These are phyloP conservation scores for Drosophila tani DNA, from an alignment of 1,140 invertebrate genomes.

Conservation along the genomic window DNA sequence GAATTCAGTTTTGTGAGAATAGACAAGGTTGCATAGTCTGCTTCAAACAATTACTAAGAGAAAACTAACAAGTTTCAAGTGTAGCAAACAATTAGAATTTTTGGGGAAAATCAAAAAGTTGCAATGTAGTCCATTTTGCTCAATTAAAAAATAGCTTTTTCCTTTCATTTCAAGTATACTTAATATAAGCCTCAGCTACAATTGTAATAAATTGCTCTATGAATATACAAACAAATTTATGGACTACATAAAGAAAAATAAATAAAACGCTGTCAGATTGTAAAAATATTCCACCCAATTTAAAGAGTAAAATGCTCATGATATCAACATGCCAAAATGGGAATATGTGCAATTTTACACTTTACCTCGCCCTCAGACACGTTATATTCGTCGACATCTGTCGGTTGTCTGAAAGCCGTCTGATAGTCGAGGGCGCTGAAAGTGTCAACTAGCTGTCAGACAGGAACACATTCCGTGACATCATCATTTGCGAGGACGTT, in stretches of 20 bases:
- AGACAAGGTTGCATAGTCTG: not conserved
- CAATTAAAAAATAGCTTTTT: not conserved
- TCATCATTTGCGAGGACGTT: conserved; percentile 15
- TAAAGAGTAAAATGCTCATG: conserved; percentile 3
- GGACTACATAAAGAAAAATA: not conserved
- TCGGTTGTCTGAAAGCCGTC: conserved; percentile 17
- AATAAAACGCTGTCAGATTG: not conserved
- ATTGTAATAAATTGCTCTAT: too few relatives aligned
- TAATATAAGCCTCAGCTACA: too few relatives aligned
- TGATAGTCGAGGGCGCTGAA: conserved; percentile 18
- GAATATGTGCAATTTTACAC: conserved; percentile 33
- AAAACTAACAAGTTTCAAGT: conserved; percentile 1
- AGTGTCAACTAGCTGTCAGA: conserved; percentile 16
- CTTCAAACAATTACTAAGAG: conserved; percentile 1
- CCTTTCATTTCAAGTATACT: not conserved
- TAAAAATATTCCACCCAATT: conserved; percentile 9
- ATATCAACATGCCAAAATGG: conserved; percentile 18
- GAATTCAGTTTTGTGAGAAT: not conserved
- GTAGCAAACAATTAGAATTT: not conserved
- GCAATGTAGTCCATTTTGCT: too few relatives aligned
- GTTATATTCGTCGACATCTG: conserved; percentile 24
- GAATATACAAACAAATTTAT: not conserved
- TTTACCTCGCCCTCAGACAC: conserved; percentile 17
- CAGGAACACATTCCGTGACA: conserved; percentile 23
- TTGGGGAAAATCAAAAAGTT: not conserved